Conservation (phyloP, 2,888 invertebrate species). For the Leptinotarsa juncta region DNA sequence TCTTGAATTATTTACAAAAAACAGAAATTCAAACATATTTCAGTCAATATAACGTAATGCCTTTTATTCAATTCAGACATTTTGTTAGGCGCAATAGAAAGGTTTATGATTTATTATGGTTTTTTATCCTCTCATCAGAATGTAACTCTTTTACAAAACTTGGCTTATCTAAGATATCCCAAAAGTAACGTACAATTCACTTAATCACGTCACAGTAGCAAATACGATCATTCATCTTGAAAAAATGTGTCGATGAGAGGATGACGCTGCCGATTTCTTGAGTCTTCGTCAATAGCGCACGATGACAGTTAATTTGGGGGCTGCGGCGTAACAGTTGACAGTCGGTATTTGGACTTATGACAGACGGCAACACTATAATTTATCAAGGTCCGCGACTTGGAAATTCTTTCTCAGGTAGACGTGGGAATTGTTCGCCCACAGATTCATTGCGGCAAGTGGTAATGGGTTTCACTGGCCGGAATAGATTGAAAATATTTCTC, state of each 20-base stretch:
- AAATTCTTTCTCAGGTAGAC: constrained; percentile 51
- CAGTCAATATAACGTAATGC: too few relatives aligned
- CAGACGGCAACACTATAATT: constrained; percentile 53
- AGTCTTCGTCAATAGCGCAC: constrained; percentile 47
- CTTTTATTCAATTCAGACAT: too few relatives aligned
- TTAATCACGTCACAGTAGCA: constrained; percentile 50
- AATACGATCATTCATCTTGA: constrained; percentile 47
- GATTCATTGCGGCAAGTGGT: constrained; percentile 13
- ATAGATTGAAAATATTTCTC: neutral
- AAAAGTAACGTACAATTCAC: constrained; percentile 43
- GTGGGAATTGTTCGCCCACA: constrained; percentile 42
- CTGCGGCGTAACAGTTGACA: constrained; percentile 50
- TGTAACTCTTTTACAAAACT: constrained; percentile 30
- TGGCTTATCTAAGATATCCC: constrained; percentile 39
- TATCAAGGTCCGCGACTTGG: constrained; percentile 49
- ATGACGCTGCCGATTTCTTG: constrained; percentile 46
- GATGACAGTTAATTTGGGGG: constrained; percentile 50
- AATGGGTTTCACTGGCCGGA: neutral
- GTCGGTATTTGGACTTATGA: constrained; percentile 54
- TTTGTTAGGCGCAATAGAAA: neutral
- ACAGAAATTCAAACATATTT: too few relatives aligned
- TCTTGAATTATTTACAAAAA: too few relatives aligned
- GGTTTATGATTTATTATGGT: constrained; percentile 39
- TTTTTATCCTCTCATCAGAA: constrained; percentile 40
- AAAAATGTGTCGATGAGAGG: constrained; percentile 48